phyloP scores from a whole-genome alignment of 2,888 invertebrate genomes.

The Drosophila algonquin region DNA sequence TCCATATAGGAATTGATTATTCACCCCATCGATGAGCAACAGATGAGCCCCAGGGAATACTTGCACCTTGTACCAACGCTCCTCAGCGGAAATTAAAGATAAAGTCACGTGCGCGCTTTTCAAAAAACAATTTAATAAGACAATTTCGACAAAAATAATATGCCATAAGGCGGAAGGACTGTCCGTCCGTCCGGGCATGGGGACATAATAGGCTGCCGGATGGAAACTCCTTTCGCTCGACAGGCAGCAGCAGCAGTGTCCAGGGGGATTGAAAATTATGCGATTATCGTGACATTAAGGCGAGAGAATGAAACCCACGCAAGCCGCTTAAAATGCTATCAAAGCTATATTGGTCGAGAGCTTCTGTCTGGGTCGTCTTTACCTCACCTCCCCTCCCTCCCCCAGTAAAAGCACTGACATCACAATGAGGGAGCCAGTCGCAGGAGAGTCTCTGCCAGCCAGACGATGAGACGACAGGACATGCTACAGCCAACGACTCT shows the following conservation, averaged over 20 bases:
- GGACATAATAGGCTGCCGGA: conserved; percentile 19
- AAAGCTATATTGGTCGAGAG: conserved; percentile 60
- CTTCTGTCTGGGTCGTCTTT: conserved; percentile 43
- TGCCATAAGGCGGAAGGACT: conserved; percentile 37
- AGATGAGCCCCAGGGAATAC: background rate
- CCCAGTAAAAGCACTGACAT: conserved; percentile 34
- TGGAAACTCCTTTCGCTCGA: conserved; percentile 21
- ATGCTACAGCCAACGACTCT: conserved; percentile 17
- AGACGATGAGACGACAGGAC: conserved; percentile 40
- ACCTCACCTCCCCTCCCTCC: background rate
- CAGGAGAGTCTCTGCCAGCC: conserved; percentile 19
- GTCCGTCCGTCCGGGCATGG: background rate
- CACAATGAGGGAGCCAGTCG: conserved; percentile 38
- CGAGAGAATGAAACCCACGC: conserved; percentile 51
- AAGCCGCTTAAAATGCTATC: conserved; percentile 74
- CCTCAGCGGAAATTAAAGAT: conserved; percentile 30
- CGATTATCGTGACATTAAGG: conserved; percentile 66
- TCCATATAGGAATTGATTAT: background rate
- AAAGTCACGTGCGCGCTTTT: conserved; percentile 63
- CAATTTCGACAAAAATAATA: conserved; percentile 57
- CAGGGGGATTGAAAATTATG: conserved; percentile 58
- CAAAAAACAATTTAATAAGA: conserved; percentile 55
- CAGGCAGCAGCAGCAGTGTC: conserved; percentile 35
- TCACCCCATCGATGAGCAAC: background rate
- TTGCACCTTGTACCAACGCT: background rate